Evolutionary conservation across 1,140 invertebrate genomes (phyloP).

Genomic region (Frieseomelitta varia): DNA sequence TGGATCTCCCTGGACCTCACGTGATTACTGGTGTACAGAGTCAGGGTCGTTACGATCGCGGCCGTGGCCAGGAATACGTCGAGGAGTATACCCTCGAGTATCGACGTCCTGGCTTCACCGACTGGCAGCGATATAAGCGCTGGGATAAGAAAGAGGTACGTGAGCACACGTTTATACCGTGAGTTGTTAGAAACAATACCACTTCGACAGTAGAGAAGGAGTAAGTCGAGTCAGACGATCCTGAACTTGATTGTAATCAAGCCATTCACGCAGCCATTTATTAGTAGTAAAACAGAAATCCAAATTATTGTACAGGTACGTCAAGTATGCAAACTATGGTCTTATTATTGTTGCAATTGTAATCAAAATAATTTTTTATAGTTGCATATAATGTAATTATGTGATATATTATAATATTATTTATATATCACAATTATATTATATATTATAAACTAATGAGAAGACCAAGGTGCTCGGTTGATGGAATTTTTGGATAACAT

Average conservation of each 20-base stretch:
- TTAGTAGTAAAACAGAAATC: too few relatives aligned
- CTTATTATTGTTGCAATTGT: too few relatives aligned
- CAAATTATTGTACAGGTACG: too few relatives aligned
- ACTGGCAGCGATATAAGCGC: constrained; percentile 86
- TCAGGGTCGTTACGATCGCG: constrained; percentile 91
- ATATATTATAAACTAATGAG: too few relatives aligned
- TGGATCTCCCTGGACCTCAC: constrained; percentile 86
- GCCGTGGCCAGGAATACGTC: constrained; percentile 89
- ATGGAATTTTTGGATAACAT: too few relatives aligned
- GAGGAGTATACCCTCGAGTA: constrained; percentile 90
- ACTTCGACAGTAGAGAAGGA: constrained; percentile 25
- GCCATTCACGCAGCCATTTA: neutral
- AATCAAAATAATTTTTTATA: too few relatives aligned
- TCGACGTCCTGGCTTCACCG: constrained; percentile 84
- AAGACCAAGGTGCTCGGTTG: too few relatives aligned
- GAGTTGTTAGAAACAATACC: neutral
- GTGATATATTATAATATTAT: too few relatives aligned
- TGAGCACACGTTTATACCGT: constrained; percentile 10
- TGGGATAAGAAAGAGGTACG: constrained; percentile 85
- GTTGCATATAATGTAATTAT: too few relatives aligned
- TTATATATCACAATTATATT: too few relatives aligned
- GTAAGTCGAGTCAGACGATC: constrained; percentile 25
- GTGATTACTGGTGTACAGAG: constrained; percentile 89
- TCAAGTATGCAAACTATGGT: too few relatives aligned
- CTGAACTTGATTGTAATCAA: constrained; percentile 37